Evolutionary conservation across 1,140 invertebrate species (phyloP).

Genomic region (Leptinotarsa lineolata): DNA sequence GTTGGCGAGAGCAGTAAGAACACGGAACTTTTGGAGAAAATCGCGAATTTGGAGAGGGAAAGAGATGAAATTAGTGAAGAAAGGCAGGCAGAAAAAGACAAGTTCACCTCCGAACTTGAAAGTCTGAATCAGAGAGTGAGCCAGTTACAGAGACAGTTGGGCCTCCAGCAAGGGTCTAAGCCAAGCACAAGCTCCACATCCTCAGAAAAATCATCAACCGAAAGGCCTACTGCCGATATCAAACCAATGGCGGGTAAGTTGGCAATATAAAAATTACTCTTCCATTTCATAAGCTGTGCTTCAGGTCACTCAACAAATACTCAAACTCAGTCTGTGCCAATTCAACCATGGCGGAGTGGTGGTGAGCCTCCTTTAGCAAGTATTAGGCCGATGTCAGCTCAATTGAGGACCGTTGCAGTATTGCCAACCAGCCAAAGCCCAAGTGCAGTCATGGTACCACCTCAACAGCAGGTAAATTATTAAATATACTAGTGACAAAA

Average conservation of each 20-base stretch:
- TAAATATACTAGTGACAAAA: too few relatives aligned
- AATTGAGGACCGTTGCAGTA: constrained; percentile 76
- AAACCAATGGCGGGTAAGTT: constrained; percentile 85
- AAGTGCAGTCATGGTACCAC: constrained; percentile 62
- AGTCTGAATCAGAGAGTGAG: constrained; percentile 71
- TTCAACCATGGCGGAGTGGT: constrained; percentile 64
- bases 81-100: constrained; percentile 65
- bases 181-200: constrained; percentile 66
- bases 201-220: constrained; percentile 70
- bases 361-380: constrained; percentile 85
- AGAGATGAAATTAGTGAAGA: constrained; percentile 68
- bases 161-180: constrained; percentile 70
- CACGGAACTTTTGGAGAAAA: constrained; percentile 42
- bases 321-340: constrained; percentile 61
- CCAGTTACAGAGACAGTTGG: constrained; percentile 79
- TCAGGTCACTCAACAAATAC: constrained; percentile 53
- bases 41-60: constrained; percentile 63
- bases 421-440: constrained; percentile 67
- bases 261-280: constrained; percentile 12
- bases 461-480: constrained; percentile 60
- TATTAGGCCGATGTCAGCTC: constrained; percentile 86
- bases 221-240: constrained; percentile 89
- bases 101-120: constrained; percentile 73
- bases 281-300: constrained; percentile 10
- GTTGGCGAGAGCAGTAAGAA: constrained; percentile 28